These are phyloP conservation scores for Brachyrhaphis roseni DNA, from an alignment of 2,797 vertebrate genomes.

Conservation along the genomic window DNA sequence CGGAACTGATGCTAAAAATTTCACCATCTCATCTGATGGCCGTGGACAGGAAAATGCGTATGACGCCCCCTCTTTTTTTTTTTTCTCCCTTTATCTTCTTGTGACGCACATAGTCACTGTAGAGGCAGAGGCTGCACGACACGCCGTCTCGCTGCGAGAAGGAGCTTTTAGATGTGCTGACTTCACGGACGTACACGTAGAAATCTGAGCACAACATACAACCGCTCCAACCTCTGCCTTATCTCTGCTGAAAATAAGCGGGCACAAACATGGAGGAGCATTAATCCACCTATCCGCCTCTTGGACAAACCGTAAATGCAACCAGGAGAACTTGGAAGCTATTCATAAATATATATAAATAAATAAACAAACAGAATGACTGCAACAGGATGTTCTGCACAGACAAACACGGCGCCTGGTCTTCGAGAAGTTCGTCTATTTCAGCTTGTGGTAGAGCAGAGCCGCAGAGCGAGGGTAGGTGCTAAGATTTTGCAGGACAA, in stretches of 20 bases:
- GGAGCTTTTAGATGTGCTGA: slow-evolving; percentile 52
- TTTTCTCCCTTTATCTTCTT: slow-evolving; percentile 61
- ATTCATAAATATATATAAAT: background rate
- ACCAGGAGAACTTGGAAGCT: slow-evolving; percentile 33
- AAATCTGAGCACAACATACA: background rate
- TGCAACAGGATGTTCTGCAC: slow-evolving; percentile 66
- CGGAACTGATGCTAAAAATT: slow-evolving; percentile 68
- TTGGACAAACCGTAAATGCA: slow-evolving; percentile 23
- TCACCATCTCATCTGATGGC: slow-evolving; percentile 74
- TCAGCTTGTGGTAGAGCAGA: slow-evolving; percentile 41
- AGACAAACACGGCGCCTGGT: slow-evolving; percentile 55
- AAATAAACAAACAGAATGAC: slow-evolving; percentile 44
- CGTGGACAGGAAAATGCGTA: slow-evolving; percentile 78
- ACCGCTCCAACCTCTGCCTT: background rate
- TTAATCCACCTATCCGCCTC: slow-evolving; percentile 7
- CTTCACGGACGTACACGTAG: slow-evolving; percentile 18
- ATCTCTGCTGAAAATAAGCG: background rate
- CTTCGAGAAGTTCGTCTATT: slow-evolving; percentile 50
- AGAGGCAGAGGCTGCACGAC: slow-evolving; percentile 76
- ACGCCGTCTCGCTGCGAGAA: slow-evolving; percentile 77
- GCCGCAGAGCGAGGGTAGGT: slow-evolving; percentile 46
- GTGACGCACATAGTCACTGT: slow-evolving; percentile 82
- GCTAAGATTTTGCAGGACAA: slow-evolving; percentile 49
- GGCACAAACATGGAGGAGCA: slow-evolving; percentile 4
- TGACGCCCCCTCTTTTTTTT: slow-evolving; percentile 69